These are phyloP conservation scores for Bubo scandiacus DNA, from an alignment of 2,113 vertebrate species.

Conservation along the genomic window DNA sequence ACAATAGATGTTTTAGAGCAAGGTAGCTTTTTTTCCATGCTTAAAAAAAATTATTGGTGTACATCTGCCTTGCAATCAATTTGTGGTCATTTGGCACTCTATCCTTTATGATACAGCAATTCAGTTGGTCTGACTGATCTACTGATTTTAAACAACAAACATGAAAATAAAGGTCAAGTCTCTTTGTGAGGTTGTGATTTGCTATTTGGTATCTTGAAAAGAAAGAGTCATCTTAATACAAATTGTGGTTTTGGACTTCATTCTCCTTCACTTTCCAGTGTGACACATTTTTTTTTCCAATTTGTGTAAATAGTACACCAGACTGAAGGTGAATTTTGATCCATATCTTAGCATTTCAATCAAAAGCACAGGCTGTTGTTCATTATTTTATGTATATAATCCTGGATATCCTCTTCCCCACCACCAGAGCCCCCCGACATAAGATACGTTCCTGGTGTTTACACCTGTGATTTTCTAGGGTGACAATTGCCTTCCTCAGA, in stretches of 20 bases:
- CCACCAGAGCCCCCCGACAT: accelerated
- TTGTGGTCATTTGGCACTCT: neutral
- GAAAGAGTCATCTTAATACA: neutral
- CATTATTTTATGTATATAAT: neutral
- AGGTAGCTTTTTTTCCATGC: neutral
- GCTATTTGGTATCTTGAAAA: neutral
- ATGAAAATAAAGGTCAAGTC: neutral
- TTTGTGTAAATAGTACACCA: neutral
- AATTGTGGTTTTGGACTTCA: neutral
- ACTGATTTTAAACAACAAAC: neutral
- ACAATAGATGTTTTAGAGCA: neutral
- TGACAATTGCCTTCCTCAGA: neutral
- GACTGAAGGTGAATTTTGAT: neutral
- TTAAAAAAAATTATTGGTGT: neutral
- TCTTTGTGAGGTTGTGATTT: neutral
- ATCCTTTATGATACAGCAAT: neutral
- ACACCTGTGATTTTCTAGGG: neutral
- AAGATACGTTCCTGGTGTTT: neutral
- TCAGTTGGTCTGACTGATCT: neutral
- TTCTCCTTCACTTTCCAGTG: neutral
- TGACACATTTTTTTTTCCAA: neutral
- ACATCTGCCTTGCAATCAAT: neutral
- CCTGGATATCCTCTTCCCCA: neutral
- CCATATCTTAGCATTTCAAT: neutral
- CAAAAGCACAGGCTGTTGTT: neutral